phyloP scores from a whole-genome alignment of 2,113 vertebrate genomes.

The Sterrhoptilus dennistouni region DNA sequence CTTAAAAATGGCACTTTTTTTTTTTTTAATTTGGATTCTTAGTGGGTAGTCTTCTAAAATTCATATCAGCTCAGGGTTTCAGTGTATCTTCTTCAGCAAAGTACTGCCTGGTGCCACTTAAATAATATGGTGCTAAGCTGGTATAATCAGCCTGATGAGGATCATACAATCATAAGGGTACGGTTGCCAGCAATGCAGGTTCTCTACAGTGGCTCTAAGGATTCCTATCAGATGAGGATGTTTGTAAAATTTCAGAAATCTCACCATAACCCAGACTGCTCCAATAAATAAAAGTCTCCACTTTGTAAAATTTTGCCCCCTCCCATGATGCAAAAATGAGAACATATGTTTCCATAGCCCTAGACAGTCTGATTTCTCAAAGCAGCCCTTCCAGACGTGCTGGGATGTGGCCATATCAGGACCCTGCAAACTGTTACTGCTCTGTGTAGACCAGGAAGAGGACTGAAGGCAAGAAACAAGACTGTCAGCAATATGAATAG shows the following conservation, averaged over 20 bases:
- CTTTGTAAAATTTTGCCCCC: not conserved
- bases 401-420: not conserved
- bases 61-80: not conserved
- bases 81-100: not conserved
- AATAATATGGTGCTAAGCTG: not conserved
- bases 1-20: not conserved
- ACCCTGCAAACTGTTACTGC: not conserved
- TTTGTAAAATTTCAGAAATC: not conserved
- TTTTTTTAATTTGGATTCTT: not conserved
- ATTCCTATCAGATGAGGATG: not conserved
- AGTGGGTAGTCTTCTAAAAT: not conserved
- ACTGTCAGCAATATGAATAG: not conserved
- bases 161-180: not conserved
- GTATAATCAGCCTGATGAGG: constrained; percentile 33
- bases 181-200: not conserved
- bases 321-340: not conserved
- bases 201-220: not conserved
- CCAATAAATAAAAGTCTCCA: not conserved
- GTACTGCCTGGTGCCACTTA: not conserved
- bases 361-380: not conserved
- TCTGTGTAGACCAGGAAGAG: not conserved
- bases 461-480: not conserved
- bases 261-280: not conserved
- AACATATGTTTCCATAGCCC: not conserved
- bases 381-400: not conserved